Evolutionary conservation across 2,113 vertebrate species (phyloP), one percentile per base, ranked within the genome.

Genomic region (Triplophysa siluroides): DNA sequence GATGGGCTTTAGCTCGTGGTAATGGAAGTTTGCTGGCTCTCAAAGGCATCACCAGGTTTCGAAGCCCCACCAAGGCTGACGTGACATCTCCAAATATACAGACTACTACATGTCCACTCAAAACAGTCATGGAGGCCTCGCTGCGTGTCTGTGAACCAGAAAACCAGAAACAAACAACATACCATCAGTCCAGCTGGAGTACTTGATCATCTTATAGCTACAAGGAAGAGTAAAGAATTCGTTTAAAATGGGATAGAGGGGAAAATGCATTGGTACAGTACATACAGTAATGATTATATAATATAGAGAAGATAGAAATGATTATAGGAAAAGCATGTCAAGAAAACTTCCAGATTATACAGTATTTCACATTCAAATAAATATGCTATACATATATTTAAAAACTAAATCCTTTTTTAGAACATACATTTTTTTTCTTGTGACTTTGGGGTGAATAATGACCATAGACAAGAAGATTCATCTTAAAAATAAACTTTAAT

Each of bases 1-100:
- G 64, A 99, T 99, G 85, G 95, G 98, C 84, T 99, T 99, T 86
- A 99, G 95, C 89, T 99, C 97, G 1, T 99, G 98, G 88, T 96
- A 99, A 92, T 99, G 98, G 87, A 99, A 99, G 90, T 99, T n/a
- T 99, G 92, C 98, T 99, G 84, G 98, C 98, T 93, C 98, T 95
- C 88, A 99, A 94, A 56, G 98, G 98, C 98, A 99, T 99, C 92
- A 99, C 98, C 90, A 99, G 91, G 93, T 99, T 99, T 90, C 98
- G 95, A 88, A 99, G 94, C 88, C 98, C 98, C 88, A 99, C 98
- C 87, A 99, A 93, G 88, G 98, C 98, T 83, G 98, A 99, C 78
- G 94, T 96, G 93, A 98, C 93, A 85, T 99, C 98, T 74, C 98
- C 98, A 90, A 99, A 99, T 94, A 99, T 98, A 93, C 98, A 99